Base-by-base conservation (phyloP, 2,113 vertebrate genomes). In the Scophthalmus maximus region DNA sequence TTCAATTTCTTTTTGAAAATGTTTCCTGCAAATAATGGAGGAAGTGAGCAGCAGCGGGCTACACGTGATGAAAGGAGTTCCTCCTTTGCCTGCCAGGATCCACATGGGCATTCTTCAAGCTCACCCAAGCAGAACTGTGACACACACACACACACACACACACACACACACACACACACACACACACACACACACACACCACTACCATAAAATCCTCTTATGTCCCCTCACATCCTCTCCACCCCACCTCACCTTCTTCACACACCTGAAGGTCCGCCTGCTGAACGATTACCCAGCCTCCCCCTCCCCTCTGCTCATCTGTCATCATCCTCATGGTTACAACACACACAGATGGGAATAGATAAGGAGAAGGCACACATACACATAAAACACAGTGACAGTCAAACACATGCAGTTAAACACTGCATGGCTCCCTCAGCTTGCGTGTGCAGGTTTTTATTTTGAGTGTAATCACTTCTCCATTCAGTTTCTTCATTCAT, bases 71-170 rank as follows among this genome's bases (percentile, higher is more conserved):
- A 93, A 93, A 93, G 86, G 75, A 79, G 57, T 70, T 86, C 73
- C 83, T 89, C 91, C 71, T 85, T 81, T 86, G 62, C 68, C 74
- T 57, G 64, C 75, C 72, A 79, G 82, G 82, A 86, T 91, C 87
- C 89, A 85, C 86, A 85, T 73, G 63, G 63, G 78, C 86, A 94
- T 95, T 93, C 92, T 92, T 93, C 88, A 89, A 77, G 92, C 86
- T 94, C 88, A 87, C 83, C 91, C 85, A 83, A 93, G 92, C 90
- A 92, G 86, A 93, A 93, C 92, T 78, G 55, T 20, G 60, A 79
- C 72, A 56, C 69, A 42, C 71, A 34, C 59, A 55, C 65, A 66
- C 64, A 65, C 64, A 53, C 50, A 52, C 34, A 58, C 27, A 38
- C 64, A 56, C 49, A 30, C 51, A 40, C 76, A 38, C 64, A 22